Conservation (phyloP, 2,888 invertebrate genomes). For the Ennomos fuscantarius region DNA sequence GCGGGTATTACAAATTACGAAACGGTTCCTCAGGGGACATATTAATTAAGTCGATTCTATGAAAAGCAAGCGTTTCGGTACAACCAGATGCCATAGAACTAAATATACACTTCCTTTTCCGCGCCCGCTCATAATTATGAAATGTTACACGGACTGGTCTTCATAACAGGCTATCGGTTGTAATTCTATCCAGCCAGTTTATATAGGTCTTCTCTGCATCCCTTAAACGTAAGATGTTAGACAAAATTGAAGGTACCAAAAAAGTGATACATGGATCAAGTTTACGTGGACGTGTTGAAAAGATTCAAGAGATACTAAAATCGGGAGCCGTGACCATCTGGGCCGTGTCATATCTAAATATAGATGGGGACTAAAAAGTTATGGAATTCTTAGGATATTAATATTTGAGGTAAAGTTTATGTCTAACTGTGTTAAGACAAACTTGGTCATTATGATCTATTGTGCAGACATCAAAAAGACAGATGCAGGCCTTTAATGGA, state of each 20-base stretch:
- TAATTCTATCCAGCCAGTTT: constrained; percentile 65
- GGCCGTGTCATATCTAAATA: constrained; percentile 79
- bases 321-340: constrained; percentile 81
- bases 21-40: constrained; percentile 69
- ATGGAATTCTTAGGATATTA: constrained; percentile 66
- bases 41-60: constrained; percentile 80
- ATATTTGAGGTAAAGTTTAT: constrained; percentile 55
- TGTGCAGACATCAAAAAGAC: constrained; percentile 36
- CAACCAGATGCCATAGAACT: constrained; percentile 77
- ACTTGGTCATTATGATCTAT: constrained; percentile 38
- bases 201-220: constrained; percentile 58
- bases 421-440: constrained; percentile 35
- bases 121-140: constrained; percentile 79
- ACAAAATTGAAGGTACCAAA: constrained; percentile 52
- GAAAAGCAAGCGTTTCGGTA: constrained; percentile 65
- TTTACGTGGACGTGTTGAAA: constrained; percentile 66
- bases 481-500: constrained; percentile 28
- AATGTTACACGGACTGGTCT: constrained; percentile 72
- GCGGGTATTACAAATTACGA: constrained; percentile 67
- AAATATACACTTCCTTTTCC: constrained; percentile 84
- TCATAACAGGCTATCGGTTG: constrained; percentile 78
- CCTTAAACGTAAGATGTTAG: constrained; percentile 47
- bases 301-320: constrained; percentile 80
- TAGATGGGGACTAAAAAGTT: constrained; percentile 75
- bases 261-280: constrained; percentile 63